These are phyloP conservation scores for Drymonia ruficornis DNA, from an alignment of 2,888 invertebrate genomes.

Conservation along the genomic window DNA sequence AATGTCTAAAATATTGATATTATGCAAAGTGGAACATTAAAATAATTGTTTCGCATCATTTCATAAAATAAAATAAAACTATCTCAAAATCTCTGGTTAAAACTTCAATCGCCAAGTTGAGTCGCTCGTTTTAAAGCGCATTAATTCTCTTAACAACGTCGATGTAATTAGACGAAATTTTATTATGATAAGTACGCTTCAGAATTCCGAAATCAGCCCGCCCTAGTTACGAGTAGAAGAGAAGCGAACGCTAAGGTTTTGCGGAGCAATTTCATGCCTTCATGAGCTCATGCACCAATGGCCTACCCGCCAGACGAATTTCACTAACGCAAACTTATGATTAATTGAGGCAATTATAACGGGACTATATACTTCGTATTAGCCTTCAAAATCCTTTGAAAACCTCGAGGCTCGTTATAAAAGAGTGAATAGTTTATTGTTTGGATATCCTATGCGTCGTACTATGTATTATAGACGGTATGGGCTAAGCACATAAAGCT, in stretches of 20 bases:
- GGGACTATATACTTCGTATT: slow-evolving; percentile 68
- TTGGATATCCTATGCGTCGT: too few relatives aligned
- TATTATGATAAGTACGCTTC: slow-evolving; percentile 31
- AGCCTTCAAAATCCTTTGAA: slow-evolving; percentile 35
- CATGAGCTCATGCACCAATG: slow-evolving; percentile 78
- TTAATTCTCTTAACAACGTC: slow-evolving; percentile 18
- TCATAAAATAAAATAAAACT: background rate
- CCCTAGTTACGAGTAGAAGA: slow-evolving; percentile 58
- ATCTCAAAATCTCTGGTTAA: background rate
- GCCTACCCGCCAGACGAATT: slow-evolving; percentile 72
- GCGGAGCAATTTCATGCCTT: slow-evolving; percentile 82
- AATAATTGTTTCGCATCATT: background rate
- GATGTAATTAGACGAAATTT: slow-evolving; percentile 32
- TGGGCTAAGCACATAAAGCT: too few relatives aligned
- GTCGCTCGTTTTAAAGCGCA: slow-evolving; percentile 10
- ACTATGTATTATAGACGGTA: too few relatives aligned
- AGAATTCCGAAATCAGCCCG: slow-evolving; percentile 59
- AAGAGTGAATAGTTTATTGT: background rate
- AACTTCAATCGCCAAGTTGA: background rate
- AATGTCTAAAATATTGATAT: slow-evolving; percentile 5
- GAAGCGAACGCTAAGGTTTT: slow-evolving; percentile 66
- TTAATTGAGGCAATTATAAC: slow-evolving; percentile 81
- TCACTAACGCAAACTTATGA: slow-evolving; percentile 83
- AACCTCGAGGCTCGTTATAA: background rate
- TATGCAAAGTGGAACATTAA: background rate